Base-by-base conservation (phyloP, 2,113 vertebrate genomes). In the Python bivittatus region DNA sequence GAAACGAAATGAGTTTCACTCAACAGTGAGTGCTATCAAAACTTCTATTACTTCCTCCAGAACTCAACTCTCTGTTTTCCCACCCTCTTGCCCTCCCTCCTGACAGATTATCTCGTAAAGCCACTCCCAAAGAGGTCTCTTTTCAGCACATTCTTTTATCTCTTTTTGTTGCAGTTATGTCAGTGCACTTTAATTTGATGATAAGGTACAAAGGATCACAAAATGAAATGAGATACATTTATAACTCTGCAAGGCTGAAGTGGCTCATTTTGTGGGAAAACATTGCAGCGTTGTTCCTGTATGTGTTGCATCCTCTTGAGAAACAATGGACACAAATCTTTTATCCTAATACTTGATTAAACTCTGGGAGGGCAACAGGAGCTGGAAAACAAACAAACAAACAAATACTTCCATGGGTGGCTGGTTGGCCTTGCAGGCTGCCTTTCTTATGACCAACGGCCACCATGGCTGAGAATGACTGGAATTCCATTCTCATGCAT, bases 1-100 rank as follows among this genome's bases (percentile, higher is more conserved):
- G 91, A 58, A 83, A 86, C 33, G 1, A 23, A 83, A 17, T 94
- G 4, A 90, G 84, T 93, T 93, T 0, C 86, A 38, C 29, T 8
- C 2, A 0, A 53, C 92, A 17, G 42, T 0, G 0, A 88, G n/a
- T 0, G 0, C 90, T 92, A 64, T 89, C 90, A 44, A 0, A 92
- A 85, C 0, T 6, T 1, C 48, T 6, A 27, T 3, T n/a, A 60
- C 27, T 54, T 83, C 48, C 1, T 84, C 88, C 92, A 84, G 23
- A 94, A 10, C 83, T 10, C 0, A n/a, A 20, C 4, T 58, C 54
- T 29, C 48, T 54, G 15, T 58, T 23, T 79, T 8, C 33, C 33
- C 33, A 15, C 29, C 13, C 56, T n/a, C 52, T 27, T 53, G 20
- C 72, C 33, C n/a, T 42, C 84, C 44, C 92, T 88, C 90, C 90